phyloP scores from a whole-genome alignment of 2,797 vertebrate genomes.

The Acanthurus leucopareius region DNA sequence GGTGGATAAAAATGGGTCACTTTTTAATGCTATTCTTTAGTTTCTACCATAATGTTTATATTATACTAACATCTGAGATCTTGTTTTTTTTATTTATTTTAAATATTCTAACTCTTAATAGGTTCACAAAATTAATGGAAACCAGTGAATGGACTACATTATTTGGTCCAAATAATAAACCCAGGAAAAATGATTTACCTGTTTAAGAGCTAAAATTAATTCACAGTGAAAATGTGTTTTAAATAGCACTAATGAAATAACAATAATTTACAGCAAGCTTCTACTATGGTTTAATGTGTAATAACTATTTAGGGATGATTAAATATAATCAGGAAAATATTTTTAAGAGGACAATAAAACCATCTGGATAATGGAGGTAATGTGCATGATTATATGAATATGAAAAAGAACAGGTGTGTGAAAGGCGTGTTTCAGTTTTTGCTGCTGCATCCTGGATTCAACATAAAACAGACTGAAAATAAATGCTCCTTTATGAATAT shows the following conservation, averaged over 20 bases:
- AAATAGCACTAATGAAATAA: conserved; percentile 80
- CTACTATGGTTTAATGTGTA: conserved; percentile 62
- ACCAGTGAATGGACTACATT: conserved; percentile 60
- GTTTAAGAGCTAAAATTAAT: conserved; percentile 71
- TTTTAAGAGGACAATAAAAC: conserved; percentile 70
- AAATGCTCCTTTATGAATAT: conserved; percentile 35
- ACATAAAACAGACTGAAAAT: conserved; percentile 20
- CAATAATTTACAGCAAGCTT: conserved; percentile 65
- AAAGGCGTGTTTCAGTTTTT: conserved; percentile 39
- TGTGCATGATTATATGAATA: conserved; percentile 56
- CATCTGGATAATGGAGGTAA: conserved; percentile 70
- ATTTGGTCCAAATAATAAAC: conserved; percentile 61
- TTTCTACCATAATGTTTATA: conserved; percentile 37
- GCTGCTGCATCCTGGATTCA: conserved; percentile 43
- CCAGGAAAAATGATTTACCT: conserved; percentile 19
- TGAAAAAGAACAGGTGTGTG: conserved; percentile 50
- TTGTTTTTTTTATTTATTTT: conserved; percentile 42
- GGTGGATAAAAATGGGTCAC: conserved; percentile 29
- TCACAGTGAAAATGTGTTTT: conserved; percentile 71
- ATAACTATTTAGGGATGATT: conserved; percentile 74
- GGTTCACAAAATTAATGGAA: conserved; percentile 61
- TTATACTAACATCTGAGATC: conserved; percentile 45
- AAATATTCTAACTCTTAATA: conserved; percentile 55
- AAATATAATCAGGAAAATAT: conserved; percentile 75
- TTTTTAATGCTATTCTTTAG: conserved; percentile 24